Conservation (phyloP, 2,888 invertebrate genomes). For the Rugalucina vietnamica region DNA sequence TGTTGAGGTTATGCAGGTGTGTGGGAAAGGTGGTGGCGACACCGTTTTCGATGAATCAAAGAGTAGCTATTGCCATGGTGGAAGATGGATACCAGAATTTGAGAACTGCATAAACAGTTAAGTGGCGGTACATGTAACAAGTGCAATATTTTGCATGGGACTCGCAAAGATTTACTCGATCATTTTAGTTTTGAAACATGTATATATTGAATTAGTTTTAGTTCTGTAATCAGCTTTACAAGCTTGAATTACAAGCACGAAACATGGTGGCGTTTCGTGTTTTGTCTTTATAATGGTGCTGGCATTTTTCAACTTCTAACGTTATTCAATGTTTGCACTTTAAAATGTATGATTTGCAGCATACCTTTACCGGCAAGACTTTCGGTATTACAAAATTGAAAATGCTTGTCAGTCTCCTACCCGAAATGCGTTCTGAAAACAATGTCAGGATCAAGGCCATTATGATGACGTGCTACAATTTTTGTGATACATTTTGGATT, state of each 20-base stretch:
- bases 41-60: not conserved
- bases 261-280: too few species aligned
- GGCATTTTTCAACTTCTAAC: too few species aligned
- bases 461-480: too few species aligned
- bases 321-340: too few species aligned
- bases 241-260: not conserved
- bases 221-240: not conserved
- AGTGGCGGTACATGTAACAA: not conserved
- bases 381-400: too few species aligned
- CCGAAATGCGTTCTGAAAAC: too few species aligned
- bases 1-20: not conserved
- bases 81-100: not conserved
- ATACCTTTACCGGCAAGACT: too few species aligned
- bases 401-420: too few species aligned
- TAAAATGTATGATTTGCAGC: too few species aligned
- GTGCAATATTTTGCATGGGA: not conserved
- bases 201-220: not conserved
- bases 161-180: not conserved
- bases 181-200: not conserved
- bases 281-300: too few species aligned
- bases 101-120: not conserved
- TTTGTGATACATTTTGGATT: too few species aligned
- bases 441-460: too few species aligned
- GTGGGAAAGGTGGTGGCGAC: not conserved
- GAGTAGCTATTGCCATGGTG: not conserved